A percentile compares a stretch with the other conserved stretches of the same genome.
phyloP scores from a whole-genome alignment of 2,888 invertebrate genomes.

The Bellardia bayeri region DNA sequence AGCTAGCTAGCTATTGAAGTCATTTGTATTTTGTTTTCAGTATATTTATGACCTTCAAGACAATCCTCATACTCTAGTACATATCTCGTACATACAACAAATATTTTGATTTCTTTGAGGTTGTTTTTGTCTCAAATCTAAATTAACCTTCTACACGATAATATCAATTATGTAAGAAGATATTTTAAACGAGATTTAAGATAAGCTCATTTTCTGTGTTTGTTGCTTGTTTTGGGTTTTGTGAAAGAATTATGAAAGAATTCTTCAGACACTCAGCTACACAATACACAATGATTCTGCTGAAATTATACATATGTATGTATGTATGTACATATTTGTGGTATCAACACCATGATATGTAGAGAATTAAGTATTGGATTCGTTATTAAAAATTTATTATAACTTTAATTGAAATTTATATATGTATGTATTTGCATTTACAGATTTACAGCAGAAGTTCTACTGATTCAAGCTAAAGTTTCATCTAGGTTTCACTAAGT shows the following conservation, averaged over 20 bases:
- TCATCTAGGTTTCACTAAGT: too few species aligned
- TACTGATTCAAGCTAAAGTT: not conserved
- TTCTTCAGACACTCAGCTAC: not conserved
- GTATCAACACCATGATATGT: not conserved
- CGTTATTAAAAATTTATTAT: not conserved
- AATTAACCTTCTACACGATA: constrained; percentile 67
- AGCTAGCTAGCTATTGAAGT: constrained; percentile 17
- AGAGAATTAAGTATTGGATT: not conserved
- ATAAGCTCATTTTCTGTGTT: constrained; percentile 43
- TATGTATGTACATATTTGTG: not conserved
- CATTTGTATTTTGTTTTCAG: constrained; percentile 25
- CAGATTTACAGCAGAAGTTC: not conserved
- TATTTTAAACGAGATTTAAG: constrained; percentile 62
- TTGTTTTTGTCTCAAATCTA: constrained; percentile 57
- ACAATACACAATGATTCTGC: not conserved
- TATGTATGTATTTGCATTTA: not conserved
- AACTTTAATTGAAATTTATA: not conserved
- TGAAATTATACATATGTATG: constrained; percentile 3
- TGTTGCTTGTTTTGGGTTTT: constrained; percentile 11
- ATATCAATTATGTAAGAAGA: constrained; percentile 72
- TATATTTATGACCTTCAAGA: constrained; percentile 70
- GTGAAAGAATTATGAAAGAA: constrained; percentile 13
- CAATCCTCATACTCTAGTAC: not conserved
- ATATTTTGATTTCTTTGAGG: constrained; percentile 20
- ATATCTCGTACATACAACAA: constrained; percentile 39